phyloP scores from a whole-genome alignment of 2,113 vertebrate species.

The Piaya cayana region DNA sequence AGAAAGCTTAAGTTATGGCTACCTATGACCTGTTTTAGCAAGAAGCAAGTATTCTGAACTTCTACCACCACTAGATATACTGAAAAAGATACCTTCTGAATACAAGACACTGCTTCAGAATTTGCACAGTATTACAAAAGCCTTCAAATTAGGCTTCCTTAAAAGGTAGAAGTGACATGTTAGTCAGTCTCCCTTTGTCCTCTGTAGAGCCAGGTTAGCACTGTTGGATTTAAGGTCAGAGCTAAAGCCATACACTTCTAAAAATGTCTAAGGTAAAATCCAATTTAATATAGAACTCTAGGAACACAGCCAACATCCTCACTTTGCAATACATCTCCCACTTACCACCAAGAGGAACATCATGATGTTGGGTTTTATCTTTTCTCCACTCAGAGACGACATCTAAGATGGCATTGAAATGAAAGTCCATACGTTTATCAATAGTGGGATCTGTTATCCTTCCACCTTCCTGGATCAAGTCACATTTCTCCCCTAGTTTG shows the following conservation, averaged over 20 bases:
- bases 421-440: slow-evolving; percentile 99
- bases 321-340: not conserved
- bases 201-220: not conserved
- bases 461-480: slow-evolving; percentile 96
- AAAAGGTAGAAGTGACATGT: not conserved
- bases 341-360: slow-evolving; percentile 91
- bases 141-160: not conserved
- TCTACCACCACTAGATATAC: not conserved
- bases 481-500: slow-evolving; percentile 92
- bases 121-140: not conserved
- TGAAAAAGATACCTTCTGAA: not conserved
- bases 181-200: not conserved
- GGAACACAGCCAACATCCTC: not conserved
- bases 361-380: slow-evolving; percentile 93
- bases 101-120: not conserved
- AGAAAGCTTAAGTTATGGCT: not conserved
- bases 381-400: slow-evolving; percentile 99
- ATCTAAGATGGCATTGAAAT: slow-evolving; percentile 98
- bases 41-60: not conserved
- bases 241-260: not conserved
- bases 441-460: slow-evolving; percentile 89
- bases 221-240: not conserved
- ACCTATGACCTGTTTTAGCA: not conserved
- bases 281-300: not conserved
- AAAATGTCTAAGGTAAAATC: not conserved